phyloP scores from a whole-genome alignment of 2,888 invertebrate species.

The Chymomyza amoena region DNA sequence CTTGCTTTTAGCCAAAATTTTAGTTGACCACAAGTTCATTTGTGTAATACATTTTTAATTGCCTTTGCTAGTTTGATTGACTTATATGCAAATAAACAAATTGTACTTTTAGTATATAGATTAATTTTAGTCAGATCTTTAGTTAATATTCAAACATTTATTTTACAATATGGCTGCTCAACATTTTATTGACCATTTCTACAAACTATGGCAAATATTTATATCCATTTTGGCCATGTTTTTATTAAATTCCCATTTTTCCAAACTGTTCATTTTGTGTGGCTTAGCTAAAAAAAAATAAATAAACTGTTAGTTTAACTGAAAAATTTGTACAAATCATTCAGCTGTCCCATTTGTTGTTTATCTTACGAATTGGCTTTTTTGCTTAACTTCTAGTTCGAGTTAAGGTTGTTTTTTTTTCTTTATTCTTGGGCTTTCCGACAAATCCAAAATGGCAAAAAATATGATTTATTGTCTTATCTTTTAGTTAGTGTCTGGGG shows the following conservation, averaged over 20 bases:
- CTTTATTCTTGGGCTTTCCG: neutral
- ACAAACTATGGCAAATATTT: too few species aligned
- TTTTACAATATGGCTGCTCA: neutral
- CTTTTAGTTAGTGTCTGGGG: neutral
- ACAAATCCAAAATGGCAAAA: constrained; percentile 46
- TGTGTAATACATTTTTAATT: neutral
- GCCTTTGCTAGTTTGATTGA: neutral
- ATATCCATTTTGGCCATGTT: neutral
- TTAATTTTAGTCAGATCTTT: neutral
- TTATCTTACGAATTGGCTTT: constrained; percentile 29
- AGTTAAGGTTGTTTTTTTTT: neutral
- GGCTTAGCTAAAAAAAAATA: neutral
- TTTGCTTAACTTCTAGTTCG: constrained; percentile 14
- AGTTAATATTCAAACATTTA: neutral
- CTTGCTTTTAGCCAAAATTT: neutral
- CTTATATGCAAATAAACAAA: neutral
- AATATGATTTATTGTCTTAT: constrained; percentile 48
- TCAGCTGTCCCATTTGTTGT: constrained; percentile 27
- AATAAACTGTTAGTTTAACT: neutral
- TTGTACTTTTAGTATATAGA: too few species aligned
- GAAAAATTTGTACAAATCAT: constrained; percentile 24
- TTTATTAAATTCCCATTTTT: neutral
- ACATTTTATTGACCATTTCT: neutral
- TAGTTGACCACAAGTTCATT: neutral
- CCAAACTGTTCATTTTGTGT: neutral